Base-by-base conservation (phyloP, 2,113 vertebrate species). In the Oplegnathus fasciatus region DNA sequence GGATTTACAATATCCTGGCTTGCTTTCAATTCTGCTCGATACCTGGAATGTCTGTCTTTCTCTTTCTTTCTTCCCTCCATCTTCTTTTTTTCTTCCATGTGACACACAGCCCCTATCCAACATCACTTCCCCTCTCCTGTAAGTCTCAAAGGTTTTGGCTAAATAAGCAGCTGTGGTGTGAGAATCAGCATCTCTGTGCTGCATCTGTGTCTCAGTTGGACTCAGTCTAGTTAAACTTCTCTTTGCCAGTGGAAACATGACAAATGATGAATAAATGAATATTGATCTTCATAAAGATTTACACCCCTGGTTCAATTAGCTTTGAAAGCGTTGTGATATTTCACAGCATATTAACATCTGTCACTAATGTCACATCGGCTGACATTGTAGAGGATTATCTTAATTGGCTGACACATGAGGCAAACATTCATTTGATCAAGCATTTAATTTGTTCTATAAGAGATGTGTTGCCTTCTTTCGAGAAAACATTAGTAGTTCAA, bases 311-410 rank as follows among this genome's bases (percentile, higher is more conserved):
- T 71, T 86, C 79, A 90, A 84, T 93, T 82, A 89, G 83, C 81
- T 88, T 77, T 85, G 82, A 70, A 87, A 60, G 61, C 34, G 76
- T 58, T 72, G 79, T 50, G 72, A 91, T 85, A 77, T 87, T 90
- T 91, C 82, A 75, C 62, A 14, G 83, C 70, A 67, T 48, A 80
- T 85, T 78, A 86, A 60, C 65, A 62, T 79, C 77, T 69, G 72
- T 84, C 82, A 60, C 61, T 22, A 40, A 83, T 42, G 75, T 40
- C 76, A 78, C 75, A 78, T 82, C 66, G 84, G 54, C 34, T 69
- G 76, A 73, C 69, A 68, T 69, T 57, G 20, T 18, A 5, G 71
- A 65, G 60, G 76, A 85, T 85, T 85, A 81, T 68, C 48, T 75
- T 69, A 85, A 84, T 77, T 74, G 79, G 62, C 71, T 73, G 42